These are phyloP conservation scores for Sesamia inferens DNA, from an alignment of 2,888 invertebrate species.

Conservation along the genomic window DNA sequence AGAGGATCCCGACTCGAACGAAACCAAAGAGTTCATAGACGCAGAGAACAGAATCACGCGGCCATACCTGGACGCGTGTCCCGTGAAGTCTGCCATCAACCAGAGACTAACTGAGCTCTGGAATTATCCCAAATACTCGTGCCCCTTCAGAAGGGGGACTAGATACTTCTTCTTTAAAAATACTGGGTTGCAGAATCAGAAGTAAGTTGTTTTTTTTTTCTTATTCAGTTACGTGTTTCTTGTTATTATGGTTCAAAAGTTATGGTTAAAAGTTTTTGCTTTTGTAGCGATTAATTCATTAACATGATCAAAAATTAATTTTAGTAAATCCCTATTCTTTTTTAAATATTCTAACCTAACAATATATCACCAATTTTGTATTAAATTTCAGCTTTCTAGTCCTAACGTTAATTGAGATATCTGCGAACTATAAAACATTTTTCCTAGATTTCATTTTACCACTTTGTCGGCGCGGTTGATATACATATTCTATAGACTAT, in stretches of 20 bases:
- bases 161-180: conserved; percentile 98
- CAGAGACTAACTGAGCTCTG: conserved; percentile 96
- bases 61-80: conserved; percentile 95
- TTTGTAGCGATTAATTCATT: too few relatives aligned
- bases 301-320: too few relatives aligned
- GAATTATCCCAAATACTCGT: conserved; percentile 99
- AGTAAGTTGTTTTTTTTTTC: conserved; percentile 86
- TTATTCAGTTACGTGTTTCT: not conserved
- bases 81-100: conserved; percentile 93
- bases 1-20: conserved; percentile 97
- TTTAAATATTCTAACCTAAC: too few relatives aligned
- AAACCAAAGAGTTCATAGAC: conserved; percentile 97
- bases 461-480: too few relatives aligned
- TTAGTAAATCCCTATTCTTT: too few relatives aligned
- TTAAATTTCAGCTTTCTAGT: too few relatives aligned
- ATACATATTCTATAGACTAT: too few relatives aligned
- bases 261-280: too few relatives aligned
- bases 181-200: conserved; percentile 98
- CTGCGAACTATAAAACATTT: too few relatives aligned
- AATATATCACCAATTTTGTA: too few relatives aligned
- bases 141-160: conserved; percentile 95
- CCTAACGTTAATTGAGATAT: too few relatives aligned
- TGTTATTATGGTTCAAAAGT: not conserved
- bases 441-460: too few relatives aligned
- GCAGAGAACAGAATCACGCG: conserved; percentile 96